Evolutionary conservation across 2,113 vertebrate species (phyloP).

Genomic region (Pluvialis apricaria): DNA sequence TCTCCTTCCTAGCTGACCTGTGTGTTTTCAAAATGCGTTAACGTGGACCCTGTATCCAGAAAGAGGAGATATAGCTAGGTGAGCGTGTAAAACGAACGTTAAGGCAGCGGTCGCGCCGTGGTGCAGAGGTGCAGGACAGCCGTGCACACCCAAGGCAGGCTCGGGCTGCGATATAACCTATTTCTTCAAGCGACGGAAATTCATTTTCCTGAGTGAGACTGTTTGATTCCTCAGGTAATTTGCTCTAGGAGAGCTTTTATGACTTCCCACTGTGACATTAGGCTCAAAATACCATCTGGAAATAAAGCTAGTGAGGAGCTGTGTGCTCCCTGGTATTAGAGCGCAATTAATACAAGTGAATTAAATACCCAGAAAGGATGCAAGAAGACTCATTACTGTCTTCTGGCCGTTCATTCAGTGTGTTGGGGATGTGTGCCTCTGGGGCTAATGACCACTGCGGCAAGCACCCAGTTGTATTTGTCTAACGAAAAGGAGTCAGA

Average conservation of each 20-base stretch:
- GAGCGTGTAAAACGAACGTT: neutral
- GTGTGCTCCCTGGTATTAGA: neutral
- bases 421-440: neutral
- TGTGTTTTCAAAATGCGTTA: neutral
- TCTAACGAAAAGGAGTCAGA: neutral
- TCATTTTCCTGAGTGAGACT: neutral
- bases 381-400: neutral
- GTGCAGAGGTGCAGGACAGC: neutral
- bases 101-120: accelerated
- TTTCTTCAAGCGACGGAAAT: neutral
- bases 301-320: neutral
- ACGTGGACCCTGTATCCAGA: neutral
- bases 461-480: neutral
- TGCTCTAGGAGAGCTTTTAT: conserved; percentile 32
- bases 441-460: neutral
- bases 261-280: conserved; percentile 31
- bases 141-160: accelerated
- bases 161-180: neutral
- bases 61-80: neutral
- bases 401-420: neutral
- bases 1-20: neutral
- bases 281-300: conserved; percentile 46
- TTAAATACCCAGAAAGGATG: neutral
- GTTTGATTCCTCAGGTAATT: conserved; percentile 32
- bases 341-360: conserved; percentile 7